These are phyloP conservation scores for Drosophila mayri DNA, from an alignment of 1,140 invertebrate genomes.

Conservation along the genomic window DNA sequence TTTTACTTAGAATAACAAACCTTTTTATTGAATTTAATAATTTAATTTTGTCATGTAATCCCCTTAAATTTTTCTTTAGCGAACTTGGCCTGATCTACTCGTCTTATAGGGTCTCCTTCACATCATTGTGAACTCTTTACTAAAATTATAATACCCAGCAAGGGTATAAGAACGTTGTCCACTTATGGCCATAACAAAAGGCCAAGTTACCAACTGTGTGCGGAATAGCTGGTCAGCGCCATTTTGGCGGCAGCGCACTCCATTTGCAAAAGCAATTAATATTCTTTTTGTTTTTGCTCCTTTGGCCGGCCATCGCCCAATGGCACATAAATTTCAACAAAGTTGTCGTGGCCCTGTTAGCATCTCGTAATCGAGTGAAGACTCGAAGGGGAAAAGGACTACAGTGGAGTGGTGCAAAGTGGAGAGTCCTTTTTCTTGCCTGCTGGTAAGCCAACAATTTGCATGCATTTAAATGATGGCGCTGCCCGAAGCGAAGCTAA, in stretches of 20 bases:
- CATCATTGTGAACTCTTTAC: not conserved
- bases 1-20: no score
- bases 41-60: no score
- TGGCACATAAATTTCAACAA: conserved; percentile 79
- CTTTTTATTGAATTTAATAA: no score
- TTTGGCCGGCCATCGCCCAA: conserved; percentile 43
- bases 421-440: conserved; percentile 1
- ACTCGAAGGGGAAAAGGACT: not conserved
- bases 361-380: conserved; percentile 59
- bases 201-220: conserved; percentile 59
- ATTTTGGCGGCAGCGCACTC: conserved; percentile 67
- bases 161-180: conserved; percentile 18
- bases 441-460: conserved; percentile 62
- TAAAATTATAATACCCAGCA: not conserved
- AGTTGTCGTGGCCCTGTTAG: conserved; percentile 52
- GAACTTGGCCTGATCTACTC: no score
- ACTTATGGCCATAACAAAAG: conserved; percentile 62
- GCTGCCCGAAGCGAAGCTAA: conserved; percentile 34
- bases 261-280: conserved; percentile 83
- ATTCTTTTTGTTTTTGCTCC: conserved; percentile 54
- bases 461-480: conserved; percentile 75
- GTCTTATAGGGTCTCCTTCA: no score
- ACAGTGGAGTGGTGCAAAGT: not conserved
- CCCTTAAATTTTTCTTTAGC: no score
- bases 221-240: conserved; percentile 50